Evolutionary conservation across 2,888 invertebrate species (phyloP), one percentile per base, ranked within the genome.

Genomic region (Agonopterix subpropinquella): DNA sequence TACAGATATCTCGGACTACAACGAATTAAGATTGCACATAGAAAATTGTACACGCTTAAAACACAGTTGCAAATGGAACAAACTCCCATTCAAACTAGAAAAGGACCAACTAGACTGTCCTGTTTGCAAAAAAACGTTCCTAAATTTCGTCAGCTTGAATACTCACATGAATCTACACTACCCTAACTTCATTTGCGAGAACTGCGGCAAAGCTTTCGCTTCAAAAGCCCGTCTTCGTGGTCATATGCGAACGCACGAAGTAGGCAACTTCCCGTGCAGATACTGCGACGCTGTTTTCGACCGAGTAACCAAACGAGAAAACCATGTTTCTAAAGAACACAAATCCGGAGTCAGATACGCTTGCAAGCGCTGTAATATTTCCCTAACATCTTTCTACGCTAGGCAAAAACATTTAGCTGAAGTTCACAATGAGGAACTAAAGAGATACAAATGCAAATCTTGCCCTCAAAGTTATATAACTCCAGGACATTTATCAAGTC

Each of bases 91-190:
- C 37, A 86, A 85, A 55, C 49, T 88, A 0, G 86, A 87, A 15
- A 88, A 88, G 11, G 86, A 86, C 7, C 88, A 87, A 11, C 43
- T 86, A 0, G 87, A 88, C 47, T 88, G 88, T 47, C 86, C 86
- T 0, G 68, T 87, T 0, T 88, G 88, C 54, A 72, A 80, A 44
- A 84, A 85, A 53, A 77, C 66, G 0, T 88, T 88, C 47, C 44
- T 88, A 0, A 88, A 88, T 44, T 88, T 78, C 41, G 86, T 87
- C 10, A 80, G 69, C 48, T 49, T 88, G 0, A 88, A 87, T 43
- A 87, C 83, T 0, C 90, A 90, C 50, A 90, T 90, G 84, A 90
- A 90, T 36, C 64, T 84, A 0, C 90, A 90, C 9, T 89, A 86
- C 37, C 87, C 87, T 0, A 82, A 87, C 45, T 84, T 89, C 53